Evolutionary conservation across 1,140 invertebrate genomes (phyloP), one percentile per base, ranked within the genome.

Genomic region (Pogonognathellus flavescens): DNA sequence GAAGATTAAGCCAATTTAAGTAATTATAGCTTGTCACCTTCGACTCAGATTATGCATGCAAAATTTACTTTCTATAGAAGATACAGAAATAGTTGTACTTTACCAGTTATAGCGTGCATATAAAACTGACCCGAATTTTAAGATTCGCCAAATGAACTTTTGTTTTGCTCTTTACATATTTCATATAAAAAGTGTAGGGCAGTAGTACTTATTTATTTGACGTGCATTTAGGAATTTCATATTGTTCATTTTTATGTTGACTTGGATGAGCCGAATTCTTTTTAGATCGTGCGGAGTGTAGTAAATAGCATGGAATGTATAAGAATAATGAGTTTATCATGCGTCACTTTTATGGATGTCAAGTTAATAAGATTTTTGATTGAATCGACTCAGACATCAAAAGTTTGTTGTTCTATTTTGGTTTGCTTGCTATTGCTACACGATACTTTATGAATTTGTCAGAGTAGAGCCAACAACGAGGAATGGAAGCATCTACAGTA

Each of bases 301-400:
- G 11, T 57, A 2, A 9, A 57, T 2, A 14, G 11, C 53, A n/a
- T 57, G 53, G 31, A 41, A 41, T 41, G 31, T 41, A 41, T 6
- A 41, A 41, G 31, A 3, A 41, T 6, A 41, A 41, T 41, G 31
- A 41, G 31, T 41, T 41, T 41, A 41, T 41, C 31, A 41, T 41
- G 1, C 31, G 1, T 41, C 6, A 41, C 31, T 41, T 76, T 76
- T 76, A 76, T 76, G 70, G 70, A 76, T 50, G 70, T 76, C 70
- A 76, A 76, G 70, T 76, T 76, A 31, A 76, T 49, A 31, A 31
- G 70, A 76, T 76, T 76, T 76, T 76, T 76, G 70, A 76, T 76
- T 76, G 70, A 14, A 13, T 72, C 13, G 14, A n/a, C 14, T 76
- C 49, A 6, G n/a, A 76, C 49, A 16, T 14, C 11, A 31, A 25